Conservation (phyloP, 23 tunicate genomes). For the Trididemnum miniatum region DNA sequence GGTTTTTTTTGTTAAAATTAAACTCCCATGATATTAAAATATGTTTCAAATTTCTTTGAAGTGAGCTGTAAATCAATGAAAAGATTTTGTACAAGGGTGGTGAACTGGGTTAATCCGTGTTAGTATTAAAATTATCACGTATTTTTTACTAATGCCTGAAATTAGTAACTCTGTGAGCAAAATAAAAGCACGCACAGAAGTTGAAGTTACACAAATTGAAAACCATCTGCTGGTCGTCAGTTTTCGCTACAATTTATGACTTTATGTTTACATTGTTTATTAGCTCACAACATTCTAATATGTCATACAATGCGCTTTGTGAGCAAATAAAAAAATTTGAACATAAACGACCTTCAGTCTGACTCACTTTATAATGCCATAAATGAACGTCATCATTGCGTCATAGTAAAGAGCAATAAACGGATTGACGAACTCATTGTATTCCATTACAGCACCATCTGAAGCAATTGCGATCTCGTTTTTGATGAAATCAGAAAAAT, state of each 20-base stretch:
- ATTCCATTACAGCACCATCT: constrained; percentile 13
- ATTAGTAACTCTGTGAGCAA: too few relatives aligned
- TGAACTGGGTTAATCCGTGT: too few relatives aligned
- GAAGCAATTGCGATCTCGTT: background rate
- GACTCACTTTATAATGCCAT: constrained; percentile 48
- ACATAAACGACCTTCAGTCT: background rate
- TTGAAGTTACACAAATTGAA: background rate
- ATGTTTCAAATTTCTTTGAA: too few relatives aligned
- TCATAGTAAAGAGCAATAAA: constrained; percentile 70
- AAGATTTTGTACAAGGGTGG: too few relatives aligned
- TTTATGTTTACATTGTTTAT: background rate
- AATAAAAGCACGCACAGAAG: background rate
- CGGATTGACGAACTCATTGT: constrained; percentile 67
- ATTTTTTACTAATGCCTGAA: too few relatives aligned
- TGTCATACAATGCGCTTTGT: background rate
- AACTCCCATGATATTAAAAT: too few relatives aligned
- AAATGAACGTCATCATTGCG: constrained; percentile 37
- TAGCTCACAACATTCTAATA: background rate
- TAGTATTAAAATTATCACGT: too few relatives aligned
- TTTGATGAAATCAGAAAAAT: constrained; percentile 59
- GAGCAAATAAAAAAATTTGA: background rate
- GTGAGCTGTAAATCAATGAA: too few relatives aligned
- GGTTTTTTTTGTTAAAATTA: too few relatives aligned
- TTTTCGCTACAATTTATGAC: background rate
- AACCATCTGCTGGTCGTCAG: background rate